Percentiles rank a stretch among this genome's conserved stretches.
phyloP scores from a whole-genome alignment of 2,888 invertebrate genomes.

The Latheticus oryzae region DNA sequence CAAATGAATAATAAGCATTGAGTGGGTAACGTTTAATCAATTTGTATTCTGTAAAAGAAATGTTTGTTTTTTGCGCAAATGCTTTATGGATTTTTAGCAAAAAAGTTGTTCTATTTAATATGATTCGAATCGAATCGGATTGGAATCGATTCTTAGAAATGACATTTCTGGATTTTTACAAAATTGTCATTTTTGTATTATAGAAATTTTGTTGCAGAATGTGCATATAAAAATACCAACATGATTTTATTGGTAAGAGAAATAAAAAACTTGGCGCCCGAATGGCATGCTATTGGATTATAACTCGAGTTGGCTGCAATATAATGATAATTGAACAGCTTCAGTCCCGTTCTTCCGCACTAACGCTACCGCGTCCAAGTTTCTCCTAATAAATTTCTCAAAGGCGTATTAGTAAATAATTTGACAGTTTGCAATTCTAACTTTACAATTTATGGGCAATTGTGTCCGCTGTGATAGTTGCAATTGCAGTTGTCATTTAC shows the following conservation, averaged over 20 bases:
- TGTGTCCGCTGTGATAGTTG: constrained; percentile 28
- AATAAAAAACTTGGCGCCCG: constrained; percentile 6
- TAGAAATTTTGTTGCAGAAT: too few species aligned
- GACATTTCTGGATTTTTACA: neutral
- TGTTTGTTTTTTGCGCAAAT: constrained; percentile 15
- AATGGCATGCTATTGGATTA: constrained; percentile 4
- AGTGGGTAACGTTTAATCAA: constrained; percentile 19
- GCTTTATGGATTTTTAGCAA: neutral
- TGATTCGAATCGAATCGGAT: constrained; percentile 27
- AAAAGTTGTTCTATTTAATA: constrained; percentile 21
- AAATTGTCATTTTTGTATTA: neutral
- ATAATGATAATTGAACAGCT: constrained; percentile 21
- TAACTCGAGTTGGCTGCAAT: constrained; percentile 7
- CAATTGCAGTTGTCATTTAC: constrained; percentile 36
- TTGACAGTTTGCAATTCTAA: constrained; percentile 33
- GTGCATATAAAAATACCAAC: too few species aligned
- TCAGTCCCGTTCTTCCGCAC: constrained; percentile 25
- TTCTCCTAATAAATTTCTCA: constrained; percentile 40
- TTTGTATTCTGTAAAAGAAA: constrained; percentile 23
- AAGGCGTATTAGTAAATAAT: constrained; percentile 38
- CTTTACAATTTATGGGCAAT: constrained; percentile 34
- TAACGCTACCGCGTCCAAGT: constrained; percentile 25
- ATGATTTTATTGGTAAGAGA: too few species aligned
- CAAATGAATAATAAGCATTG: constrained; percentile 23
- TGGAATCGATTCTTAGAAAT: constrained; percentile 18